Evolutionary conservation across 2,888 invertebrate genomes (phyloP).

Genomic region (Cantharis rufa): DNA sequence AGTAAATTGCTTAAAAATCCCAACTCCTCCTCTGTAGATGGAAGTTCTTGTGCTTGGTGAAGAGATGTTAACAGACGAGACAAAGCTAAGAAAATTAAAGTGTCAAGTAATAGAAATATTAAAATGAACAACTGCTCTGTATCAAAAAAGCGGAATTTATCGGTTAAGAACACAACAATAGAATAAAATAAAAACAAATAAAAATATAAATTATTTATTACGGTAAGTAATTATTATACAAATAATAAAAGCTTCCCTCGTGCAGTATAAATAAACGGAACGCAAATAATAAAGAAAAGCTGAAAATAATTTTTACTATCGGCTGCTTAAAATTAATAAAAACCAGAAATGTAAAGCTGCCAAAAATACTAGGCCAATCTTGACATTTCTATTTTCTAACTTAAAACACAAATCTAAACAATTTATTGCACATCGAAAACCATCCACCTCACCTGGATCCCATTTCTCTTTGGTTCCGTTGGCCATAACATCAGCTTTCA

Average conservation of each 20-base stretch:
- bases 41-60: conserved; percentile 73
- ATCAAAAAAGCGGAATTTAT: neutral
- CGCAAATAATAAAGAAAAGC: neutral
- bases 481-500: conserved; percentile 65
- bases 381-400: neutral
- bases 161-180: neutral
- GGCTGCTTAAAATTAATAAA: neutral
- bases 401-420: neutral
- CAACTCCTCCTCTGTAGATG: conserved; percentile 82
- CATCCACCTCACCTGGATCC: conserved; percentile 61
- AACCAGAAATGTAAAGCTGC: neutral
- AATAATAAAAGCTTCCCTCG: neutral
- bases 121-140: neutral
- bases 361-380: neutral
- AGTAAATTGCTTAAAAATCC: conserved; percentile 82
- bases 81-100: conserved; percentile 65
- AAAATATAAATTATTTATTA: neutral
- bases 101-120: neutral
- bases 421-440: neutral
- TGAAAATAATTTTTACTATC: neutral
- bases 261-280: neutral
- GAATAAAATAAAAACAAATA: neutral
- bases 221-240: neutral
- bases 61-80: conserved; percentile 80
- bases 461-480: conserved; percentile 60